phyloP scores from a whole-genome alignment of 2,113 vertebrate species.

The Axis porcinus region DNA sequence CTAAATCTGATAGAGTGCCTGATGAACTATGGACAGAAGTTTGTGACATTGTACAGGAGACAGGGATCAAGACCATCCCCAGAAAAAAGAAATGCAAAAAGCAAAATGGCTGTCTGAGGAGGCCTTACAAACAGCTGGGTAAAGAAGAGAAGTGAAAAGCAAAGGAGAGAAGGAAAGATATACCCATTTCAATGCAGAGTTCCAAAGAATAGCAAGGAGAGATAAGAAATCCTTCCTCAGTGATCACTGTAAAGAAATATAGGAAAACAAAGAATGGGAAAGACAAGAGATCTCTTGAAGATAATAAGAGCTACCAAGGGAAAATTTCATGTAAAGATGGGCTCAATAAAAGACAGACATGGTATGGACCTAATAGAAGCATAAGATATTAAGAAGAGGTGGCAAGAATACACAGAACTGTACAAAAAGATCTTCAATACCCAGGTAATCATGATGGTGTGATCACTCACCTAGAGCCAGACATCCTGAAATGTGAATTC shows the following conservation, averaged over 20 bases:
- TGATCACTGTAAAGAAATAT: neutral
- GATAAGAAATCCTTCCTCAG: neutral
- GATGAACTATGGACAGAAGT: neutral
- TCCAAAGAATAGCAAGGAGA: neutral
- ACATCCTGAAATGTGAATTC: neutral
- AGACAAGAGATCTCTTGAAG: neutral
- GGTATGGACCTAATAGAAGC: neutral
- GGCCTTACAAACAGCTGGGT: neutral
- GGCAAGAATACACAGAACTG: neutral
- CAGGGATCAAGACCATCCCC: neutral
- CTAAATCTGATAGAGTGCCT: neutral
- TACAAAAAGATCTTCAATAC: neutral
- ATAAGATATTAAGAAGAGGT: neutral
- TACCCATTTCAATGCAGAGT: neutral
- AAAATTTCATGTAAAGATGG: neutral
- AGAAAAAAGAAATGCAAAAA: neutral
- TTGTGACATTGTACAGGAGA: neutral
- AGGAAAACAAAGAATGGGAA: neutral
- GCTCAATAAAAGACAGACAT: neutral
- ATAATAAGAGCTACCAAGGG: neutral
- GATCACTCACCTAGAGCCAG: neutral
- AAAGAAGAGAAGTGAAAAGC: neutral
- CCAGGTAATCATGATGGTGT: accelerated
- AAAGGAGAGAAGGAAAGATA: neutral
- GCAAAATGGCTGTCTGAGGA: neutral